Conservation (phyloP, 2,113 vertebrate species). For the Urocitellus parryii region DNA sequence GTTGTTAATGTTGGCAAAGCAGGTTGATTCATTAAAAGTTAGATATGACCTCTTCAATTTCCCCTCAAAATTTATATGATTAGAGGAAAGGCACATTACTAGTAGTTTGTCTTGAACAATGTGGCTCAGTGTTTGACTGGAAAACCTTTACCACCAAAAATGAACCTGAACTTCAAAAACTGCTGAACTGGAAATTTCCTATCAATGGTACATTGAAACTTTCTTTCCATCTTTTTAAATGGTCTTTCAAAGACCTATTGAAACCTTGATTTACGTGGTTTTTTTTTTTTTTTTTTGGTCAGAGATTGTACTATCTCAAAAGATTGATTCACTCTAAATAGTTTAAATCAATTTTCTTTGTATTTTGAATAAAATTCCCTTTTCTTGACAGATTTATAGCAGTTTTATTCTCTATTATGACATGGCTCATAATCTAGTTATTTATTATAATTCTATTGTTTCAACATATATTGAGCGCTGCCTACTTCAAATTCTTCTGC, state of each 20-base stretch:
- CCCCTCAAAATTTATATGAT: background rate
- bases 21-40: constrained; percentile 65
- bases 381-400: background rate
- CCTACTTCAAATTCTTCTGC: background rate
- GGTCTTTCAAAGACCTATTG: background rate
- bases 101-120: constrained; percentile 40
- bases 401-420: background rate
- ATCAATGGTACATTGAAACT: background rate
- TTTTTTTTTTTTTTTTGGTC: background rate
- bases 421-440: background rate
- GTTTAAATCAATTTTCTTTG: constrained; percentile 8
- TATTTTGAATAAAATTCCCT: background rate
- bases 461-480: background rate
- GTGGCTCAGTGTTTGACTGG: background rate
- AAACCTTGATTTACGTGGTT: background rate
- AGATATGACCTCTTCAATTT: constrained; percentile 45
- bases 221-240: background rate
- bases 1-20: constrained; percentile 35
- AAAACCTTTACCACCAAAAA: background rate
- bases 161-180: background rate
- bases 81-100: constrained; percentile 19
- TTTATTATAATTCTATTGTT: background rate
- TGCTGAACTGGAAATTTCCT: background rate
- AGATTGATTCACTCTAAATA: background rate
- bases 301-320: background rate